phyloP scores from a whole-genome alignment of 2,888 invertebrate genomes.

The Craniophora ligustri region DNA sequence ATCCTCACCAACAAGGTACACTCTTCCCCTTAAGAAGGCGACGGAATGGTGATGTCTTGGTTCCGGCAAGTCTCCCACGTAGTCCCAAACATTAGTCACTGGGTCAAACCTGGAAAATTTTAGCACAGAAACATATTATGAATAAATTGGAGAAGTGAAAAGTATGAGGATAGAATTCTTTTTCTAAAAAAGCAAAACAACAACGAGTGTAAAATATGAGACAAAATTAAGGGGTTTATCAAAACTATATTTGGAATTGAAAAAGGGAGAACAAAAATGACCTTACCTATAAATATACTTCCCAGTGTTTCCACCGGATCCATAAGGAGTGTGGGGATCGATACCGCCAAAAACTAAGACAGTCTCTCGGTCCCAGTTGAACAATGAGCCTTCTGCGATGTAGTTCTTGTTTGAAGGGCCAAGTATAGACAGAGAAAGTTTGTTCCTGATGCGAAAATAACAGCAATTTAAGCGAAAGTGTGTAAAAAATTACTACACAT shows the following conservation, averaged over 20 bases:
- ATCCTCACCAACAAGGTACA: slow-evolving; percentile 90
- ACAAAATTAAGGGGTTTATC: no score
- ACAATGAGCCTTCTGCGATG: slow-evolving; percentile 84
- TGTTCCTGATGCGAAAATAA: slow-evolving; percentile 69
- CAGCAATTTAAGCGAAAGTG: slow-evolving; percentile 12
- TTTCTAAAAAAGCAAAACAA: no score
- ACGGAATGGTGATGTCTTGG: slow-evolving; percentile 92
- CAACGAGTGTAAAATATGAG: no score
- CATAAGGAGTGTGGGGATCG: slow-evolving; percentile 90
- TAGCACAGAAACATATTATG: neutral
- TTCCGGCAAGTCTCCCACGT: slow-evolving; percentile 91
- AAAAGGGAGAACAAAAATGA: no score
- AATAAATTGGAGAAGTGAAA: no score
- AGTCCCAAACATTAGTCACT: slow-evolving; percentile 90
- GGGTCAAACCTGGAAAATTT: slow-evolving; percentile 85
- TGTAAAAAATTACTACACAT: neutral
- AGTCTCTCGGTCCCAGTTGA: slow-evolving; percentile 89
- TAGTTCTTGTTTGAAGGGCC: slow-evolving; percentile 85
- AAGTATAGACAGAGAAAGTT: slow-evolving; percentile 78
- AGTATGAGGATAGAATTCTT: neutral
- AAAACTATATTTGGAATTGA: no score
- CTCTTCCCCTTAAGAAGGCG: slow-evolving; percentile 89
- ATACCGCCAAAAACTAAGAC: slow-evolving; percentile 92
- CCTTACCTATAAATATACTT: slow-evolving; percentile 87
- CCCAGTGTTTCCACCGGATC: slow-evolving; percentile 88